phyloP scores from a whole-genome alignment of 37 sponge, comb jelly and placozoan species.

The Tethya wilhelma region DNA sequence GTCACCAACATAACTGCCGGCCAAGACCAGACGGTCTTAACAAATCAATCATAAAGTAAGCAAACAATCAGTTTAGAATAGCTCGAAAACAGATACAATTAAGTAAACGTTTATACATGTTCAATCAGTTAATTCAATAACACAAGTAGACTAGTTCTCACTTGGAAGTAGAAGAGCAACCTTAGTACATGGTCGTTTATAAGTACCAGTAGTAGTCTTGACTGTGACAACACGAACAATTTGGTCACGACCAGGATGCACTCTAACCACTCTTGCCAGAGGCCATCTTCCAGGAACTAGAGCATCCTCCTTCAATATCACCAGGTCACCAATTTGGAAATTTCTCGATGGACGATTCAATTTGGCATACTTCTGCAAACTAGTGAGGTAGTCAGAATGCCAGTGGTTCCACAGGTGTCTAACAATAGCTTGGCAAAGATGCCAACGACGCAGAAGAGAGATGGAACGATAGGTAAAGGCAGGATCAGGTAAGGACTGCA shows the following conservation, averaged over 20 bases:
- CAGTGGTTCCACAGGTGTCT: conserved; percentile 31
- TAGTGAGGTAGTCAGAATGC: conserved; percentile 27
- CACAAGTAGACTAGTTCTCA: neutral
- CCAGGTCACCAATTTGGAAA: conserved; percentile 19
- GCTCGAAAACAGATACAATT: no score
- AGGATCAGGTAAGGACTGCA: conserved; percentile 18
- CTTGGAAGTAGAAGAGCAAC: conserved; percentile 16
- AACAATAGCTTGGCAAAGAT: conserved; percentile 6
- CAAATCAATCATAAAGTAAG: no score
- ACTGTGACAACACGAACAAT: conserved; percentile 23
- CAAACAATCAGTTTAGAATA: no score
- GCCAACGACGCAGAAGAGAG: conserved; percentile 15
- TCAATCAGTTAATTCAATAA: no score
- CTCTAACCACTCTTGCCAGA: conserved; percentile 26
- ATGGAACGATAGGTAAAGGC: neutral
- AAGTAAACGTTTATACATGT: no score
- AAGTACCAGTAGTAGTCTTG: conserved; percentile 15
- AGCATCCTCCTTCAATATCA: conserved; percentile 1
- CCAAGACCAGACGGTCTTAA: no score
- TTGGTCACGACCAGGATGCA: conserved; percentile 25
- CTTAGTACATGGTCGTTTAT: conserved; percentile 35
- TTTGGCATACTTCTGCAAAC: neutral
- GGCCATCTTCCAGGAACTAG: conserved; percentile 25
- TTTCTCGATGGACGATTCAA: conserved; percentile 9
- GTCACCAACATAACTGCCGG: no score